Conservation (phyloP, 1,140 invertebrate species). For the Ditylenchus dipsaci region DNA sequence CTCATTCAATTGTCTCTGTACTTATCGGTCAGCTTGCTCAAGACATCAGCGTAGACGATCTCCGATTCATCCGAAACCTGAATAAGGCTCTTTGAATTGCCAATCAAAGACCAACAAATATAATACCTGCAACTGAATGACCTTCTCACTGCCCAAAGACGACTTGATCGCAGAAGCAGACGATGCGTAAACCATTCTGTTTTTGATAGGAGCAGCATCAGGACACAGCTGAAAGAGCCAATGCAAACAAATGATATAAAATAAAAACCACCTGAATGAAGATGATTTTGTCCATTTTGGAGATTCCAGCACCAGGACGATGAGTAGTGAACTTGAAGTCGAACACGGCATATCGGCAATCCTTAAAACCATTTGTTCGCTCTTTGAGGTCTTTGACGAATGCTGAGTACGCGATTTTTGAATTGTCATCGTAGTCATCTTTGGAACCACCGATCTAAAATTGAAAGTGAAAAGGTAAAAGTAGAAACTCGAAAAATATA, state of each 20-base stretch:
- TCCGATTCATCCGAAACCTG: slow-evolving; percentile 57
- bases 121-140: slow-evolving; percentile 57
- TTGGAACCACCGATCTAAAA: slow-evolving; percentile 13
- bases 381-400: slow-evolving; percentile 56
- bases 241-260: not conserved
- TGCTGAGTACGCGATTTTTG: slow-evolving; percentile 55
- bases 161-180: slow-evolving; percentile 59
- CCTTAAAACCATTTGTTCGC: slow-evolving; percentile 48
- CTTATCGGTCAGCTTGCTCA: slow-evolving; percentile 53
- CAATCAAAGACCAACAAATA: not conserved
- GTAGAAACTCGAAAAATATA: slow-evolving; percentile 5
- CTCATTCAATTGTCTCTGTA: slow-evolving; percentile 50
- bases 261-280: slow-evolving; percentile 46
- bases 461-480: not conserved
- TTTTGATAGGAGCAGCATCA: slow-evolving; percentile 59
- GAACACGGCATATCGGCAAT: slow-evolving; percentile 58
- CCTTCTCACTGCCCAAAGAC: slow-evolving; percentile 56
- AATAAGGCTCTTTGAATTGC: not conserved
- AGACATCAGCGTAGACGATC: slow-evolving; percentile 53
- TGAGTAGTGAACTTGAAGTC: slow-evolving; percentile 57
- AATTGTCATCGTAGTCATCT: slow-evolving; percentile 55
- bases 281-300: slow-evolving; percentile 58
- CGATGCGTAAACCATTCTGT: slow-evolving; percentile 60
- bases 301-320: slow-evolving; percentile 53
- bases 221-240: slow-evolving; percentile 51